These are phyloP conservation scores for Astreopora myriophthalma DNA, from an alignment of 64 coral and sea anemone species.

Conservation along the genomic window DNA sequence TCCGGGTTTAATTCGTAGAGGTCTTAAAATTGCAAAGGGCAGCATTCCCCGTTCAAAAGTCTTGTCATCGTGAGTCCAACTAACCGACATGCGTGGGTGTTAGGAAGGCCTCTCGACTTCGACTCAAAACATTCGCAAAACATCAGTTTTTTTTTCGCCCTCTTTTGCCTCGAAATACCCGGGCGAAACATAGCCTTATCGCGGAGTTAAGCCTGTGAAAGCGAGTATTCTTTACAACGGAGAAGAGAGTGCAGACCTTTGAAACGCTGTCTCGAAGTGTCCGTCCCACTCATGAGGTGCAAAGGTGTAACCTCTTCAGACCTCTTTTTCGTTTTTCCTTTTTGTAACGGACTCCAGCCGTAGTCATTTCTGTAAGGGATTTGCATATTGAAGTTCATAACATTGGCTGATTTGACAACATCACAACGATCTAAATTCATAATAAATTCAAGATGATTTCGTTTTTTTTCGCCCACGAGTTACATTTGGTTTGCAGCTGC, in stretches of 20 bases:
- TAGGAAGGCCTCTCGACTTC: background rate
- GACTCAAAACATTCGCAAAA: background rate
- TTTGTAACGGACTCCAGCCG: background rate
- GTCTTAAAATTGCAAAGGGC: background rate
- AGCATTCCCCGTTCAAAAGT: background rate
- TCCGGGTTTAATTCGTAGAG: background rate
- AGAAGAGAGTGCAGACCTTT: background rate
- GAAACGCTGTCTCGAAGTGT: background rate
- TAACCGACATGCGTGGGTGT: constrained; percentile 27
- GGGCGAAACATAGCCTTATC: background rate
- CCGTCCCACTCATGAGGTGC: background rate
- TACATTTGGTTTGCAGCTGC: background rate
- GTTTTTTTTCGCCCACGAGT: constrained; percentile 21
- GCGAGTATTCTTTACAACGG: background rate
- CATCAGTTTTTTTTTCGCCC: background rate
- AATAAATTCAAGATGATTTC: constrained; percentile 36
- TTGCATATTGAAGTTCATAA: background rate
- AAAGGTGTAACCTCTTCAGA: background rate
- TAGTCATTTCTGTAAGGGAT: background rate
- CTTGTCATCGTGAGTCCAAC: background rate
- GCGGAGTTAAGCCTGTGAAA: background rate
- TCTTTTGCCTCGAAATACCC: background rate
- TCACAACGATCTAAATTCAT: background rate
- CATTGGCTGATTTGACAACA: background rate
- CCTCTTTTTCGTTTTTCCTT: background rate